phyloP scores from a whole-genome alignment of 64 coral and sea anemone species.

The Actinia equina region DNA sequence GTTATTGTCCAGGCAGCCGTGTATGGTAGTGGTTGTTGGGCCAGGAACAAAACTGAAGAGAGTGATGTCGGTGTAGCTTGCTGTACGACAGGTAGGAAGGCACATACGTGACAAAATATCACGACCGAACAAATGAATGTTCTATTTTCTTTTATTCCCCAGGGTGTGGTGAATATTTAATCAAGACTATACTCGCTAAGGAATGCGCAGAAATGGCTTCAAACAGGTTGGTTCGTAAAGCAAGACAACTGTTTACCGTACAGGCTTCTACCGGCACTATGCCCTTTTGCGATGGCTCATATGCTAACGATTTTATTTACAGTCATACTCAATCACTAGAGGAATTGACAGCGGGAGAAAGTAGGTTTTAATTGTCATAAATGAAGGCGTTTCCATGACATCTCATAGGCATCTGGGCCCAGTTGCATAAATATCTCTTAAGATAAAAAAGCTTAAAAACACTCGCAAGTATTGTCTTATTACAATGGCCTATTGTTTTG shows the following conservation, averaged over 20 bases:
- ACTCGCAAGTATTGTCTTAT: too few species aligned
- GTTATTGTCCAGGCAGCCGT: conserved; percentile 25
- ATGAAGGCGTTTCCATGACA: too few species aligned
- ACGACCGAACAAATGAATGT: not conserved
- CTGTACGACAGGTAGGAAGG: conserved; percentile 76
- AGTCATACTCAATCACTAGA: too few species aligned
- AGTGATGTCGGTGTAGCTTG: conserved; percentile 63
- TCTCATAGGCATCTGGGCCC: too few species aligned
- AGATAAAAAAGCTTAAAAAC: too few species aligned
- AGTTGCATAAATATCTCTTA: too few species aligned
- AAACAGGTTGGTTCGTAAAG: conserved; percentile 22
- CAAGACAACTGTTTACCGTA: not conserved
- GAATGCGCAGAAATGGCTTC: conserved; percentile 75
- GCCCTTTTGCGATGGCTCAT: too few species aligned
- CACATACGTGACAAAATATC: too few species aligned
- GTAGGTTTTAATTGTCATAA: too few species aligned
- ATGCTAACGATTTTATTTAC: too few species aligned
- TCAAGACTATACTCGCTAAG: conserved; percentile 87
- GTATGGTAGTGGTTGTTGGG: conserved; percentile 92
- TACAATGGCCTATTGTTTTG: too few species aligned
- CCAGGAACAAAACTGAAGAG: conserved; percentile 12
- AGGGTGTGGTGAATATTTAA: conserved; percentile 97
- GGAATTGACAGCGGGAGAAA: too few species aligned
- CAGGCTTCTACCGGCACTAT: not conserved
- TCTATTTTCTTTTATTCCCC: not conserved